A percentile compares a stretch with the other conserved stretches of the same genome.
Evolutionary conservation across 2,888 invertebrate species (phyloP).

Genomic region (Epistrophella euchroma): DNA sequence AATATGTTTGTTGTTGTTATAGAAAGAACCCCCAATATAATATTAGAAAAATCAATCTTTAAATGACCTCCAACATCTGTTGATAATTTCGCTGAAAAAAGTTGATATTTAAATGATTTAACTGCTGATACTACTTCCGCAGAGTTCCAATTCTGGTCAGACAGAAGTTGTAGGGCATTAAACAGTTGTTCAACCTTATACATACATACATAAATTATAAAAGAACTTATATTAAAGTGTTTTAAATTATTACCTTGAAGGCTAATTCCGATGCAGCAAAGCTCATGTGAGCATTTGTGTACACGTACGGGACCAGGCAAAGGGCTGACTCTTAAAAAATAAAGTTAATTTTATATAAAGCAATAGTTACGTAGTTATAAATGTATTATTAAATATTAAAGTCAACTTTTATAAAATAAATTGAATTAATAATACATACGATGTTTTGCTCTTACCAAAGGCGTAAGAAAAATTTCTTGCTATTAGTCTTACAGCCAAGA

Average conservation of each 20-base stretch:
- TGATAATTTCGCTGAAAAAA: constrained; percentile 32
- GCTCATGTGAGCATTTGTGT: constrained; percentile 39
- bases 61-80: constrained; percentile 55
- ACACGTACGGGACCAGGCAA: constrained; percentile 47
- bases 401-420: neutral
- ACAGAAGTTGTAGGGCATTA: constrained; percentile 29
- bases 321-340: constrained; percentile 50
- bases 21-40: constrained; percentile 24
- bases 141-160: constrained; percentile 34
- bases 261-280: constrained; percentile 33
- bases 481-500: constrained; percentile 47
- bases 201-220: neutral
- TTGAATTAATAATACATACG: neutral
- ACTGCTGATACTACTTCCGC: constrained; percentile 19
- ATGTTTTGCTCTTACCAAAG: constrained; percentile 33
- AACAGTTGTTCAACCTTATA: constrained; percentile 40
- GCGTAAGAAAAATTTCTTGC: constrained; percentile 50
- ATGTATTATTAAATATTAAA: too few species aligned
- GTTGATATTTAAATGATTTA: constrained; percentile 54
- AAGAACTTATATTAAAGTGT: neutral
- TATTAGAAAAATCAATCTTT: constrained; percentile 27
- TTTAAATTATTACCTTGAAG: constrained; percentile 24
- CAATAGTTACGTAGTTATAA: neutral
- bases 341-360: neutral
- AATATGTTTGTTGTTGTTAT: constrained; percentile 52